Evolutionary conservation across 2,113 vertebrate species (phyloP).

Genomic region (Ictidomys tridecemlineatus): DNA sequence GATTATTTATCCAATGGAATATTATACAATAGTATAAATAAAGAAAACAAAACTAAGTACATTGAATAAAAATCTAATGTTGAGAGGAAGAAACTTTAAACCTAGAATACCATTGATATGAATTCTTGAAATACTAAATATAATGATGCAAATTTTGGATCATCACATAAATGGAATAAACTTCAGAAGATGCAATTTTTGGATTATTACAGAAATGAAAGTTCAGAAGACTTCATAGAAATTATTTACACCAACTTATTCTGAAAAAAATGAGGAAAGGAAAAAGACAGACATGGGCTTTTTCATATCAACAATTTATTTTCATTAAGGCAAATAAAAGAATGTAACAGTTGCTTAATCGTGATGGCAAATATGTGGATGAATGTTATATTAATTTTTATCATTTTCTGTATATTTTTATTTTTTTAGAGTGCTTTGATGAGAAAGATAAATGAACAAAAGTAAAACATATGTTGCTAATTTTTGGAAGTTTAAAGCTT

Average conservation of each 20-base stretch:
- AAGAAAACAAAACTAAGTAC: neutral
- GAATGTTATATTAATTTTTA: neutral
- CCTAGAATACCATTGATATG: neutral
- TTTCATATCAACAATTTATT: neutral
- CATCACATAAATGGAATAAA: neutral
- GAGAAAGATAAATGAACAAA: neutral
- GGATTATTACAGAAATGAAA: neutral
- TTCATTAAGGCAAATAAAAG: neutral
- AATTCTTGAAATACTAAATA: conserved; percentile 21
- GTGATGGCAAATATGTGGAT: neutral
- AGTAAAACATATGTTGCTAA: neutral
- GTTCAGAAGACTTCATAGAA: neutral
- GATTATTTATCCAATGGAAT: neutral
- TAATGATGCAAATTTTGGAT: neutral
- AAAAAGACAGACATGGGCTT: neutral
- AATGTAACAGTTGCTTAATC: neutral
- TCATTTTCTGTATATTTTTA: neutral
- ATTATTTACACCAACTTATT: neutral
- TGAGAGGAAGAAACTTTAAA: neutral
- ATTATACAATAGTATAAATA: neutral
- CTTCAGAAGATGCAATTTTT: neutral
- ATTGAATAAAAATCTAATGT: neutral
- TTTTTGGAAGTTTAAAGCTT: conserved; percentile 14
- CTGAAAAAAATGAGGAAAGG: neutral
- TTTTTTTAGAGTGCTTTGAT: conserved; percentile 18